These are phyloP conservation scores for Oreotragus oreotragus DNA, from an alignment of 2,113 vertebrate genomes.

Conservation along the genomic window DNA sequence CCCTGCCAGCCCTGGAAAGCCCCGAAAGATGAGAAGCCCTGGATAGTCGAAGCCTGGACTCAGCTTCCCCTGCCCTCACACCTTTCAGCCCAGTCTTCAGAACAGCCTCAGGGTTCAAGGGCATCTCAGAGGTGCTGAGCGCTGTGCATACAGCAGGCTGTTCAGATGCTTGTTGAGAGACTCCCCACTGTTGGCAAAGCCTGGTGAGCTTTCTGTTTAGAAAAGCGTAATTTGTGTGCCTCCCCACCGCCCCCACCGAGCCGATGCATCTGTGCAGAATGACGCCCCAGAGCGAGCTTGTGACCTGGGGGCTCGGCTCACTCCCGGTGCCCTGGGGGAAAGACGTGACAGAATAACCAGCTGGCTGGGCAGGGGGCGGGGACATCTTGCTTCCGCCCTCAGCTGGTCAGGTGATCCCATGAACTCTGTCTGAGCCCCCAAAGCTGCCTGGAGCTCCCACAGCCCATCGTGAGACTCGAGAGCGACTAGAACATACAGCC, in stretches of 20 bases:
- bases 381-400: not conserved
- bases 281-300: fast-evolving
- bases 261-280: fast-evolving
- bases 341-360: not conserved
- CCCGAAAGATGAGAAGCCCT: fast-evolving
- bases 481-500: fast-evolving
- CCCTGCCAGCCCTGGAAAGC: not conserved
- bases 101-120: not conserved
- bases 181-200: too few relatives aligned
- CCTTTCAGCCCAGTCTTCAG: fast-evolving
- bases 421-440: not conserved
- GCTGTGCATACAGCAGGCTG: not conserved
- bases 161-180: not conserved
- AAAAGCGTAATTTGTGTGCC: fast-evolving
- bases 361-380: fast-evolving
- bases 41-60: fast-evolving
- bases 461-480: fast-evolving
- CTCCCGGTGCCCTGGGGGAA: fast-evolving
- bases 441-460: too few relatives aligned
- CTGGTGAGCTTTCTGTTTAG: fast-evolving
- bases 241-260: fast-evolving
- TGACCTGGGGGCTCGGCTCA: fast-evolving
- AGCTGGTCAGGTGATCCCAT: not conserved
- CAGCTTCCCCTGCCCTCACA: fast-evolving
- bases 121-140: fast-evolving